phyloP scores from a whole-genome alignment of 2,113 vertebrate species.

The Ophthalmolycus amberensis region DNA sequence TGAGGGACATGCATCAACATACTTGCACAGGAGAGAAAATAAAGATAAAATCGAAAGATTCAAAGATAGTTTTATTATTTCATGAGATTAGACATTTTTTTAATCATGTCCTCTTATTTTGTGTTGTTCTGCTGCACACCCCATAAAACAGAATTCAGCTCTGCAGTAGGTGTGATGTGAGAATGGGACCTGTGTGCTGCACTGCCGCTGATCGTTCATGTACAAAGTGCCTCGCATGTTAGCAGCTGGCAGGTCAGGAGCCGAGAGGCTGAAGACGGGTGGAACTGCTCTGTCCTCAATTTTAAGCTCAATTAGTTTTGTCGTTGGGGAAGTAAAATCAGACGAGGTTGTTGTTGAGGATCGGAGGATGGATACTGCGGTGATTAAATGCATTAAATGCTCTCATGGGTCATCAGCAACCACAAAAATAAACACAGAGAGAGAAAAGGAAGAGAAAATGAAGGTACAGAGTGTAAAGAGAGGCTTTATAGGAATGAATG shows the following conservation, averaged over 20 bases:
- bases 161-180: constrained; percentile 1
- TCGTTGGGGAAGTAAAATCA: constrained; percentile 31
- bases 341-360: constrained; percentile 17
- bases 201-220: background rate
- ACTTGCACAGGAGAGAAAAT: background rate
- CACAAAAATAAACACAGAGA: background rate
- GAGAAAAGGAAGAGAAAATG: background rate
- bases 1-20: background rate
- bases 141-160: background rate
- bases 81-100: background rate
- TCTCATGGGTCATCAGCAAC: background rate
- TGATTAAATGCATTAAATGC: constrained; percentile 21
- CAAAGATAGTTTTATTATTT: background rate
- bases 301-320: constrained; percentile 59
- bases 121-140: background rate
- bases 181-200: background rate
- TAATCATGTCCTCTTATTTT: background rate
- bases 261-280: constrained; percentile 18
- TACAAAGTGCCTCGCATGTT: constrained; percentile 14
- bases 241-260: constrained; percentile 31
- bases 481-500: background rate
- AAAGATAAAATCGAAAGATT: background rate
- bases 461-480: background rate
- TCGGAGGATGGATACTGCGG: background rate
- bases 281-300: constrained; percentile 37